Evolutionary conservation across 2,113 vertebrate species (phyloP).

Genomic region (Solea senegalensis): DNA sequence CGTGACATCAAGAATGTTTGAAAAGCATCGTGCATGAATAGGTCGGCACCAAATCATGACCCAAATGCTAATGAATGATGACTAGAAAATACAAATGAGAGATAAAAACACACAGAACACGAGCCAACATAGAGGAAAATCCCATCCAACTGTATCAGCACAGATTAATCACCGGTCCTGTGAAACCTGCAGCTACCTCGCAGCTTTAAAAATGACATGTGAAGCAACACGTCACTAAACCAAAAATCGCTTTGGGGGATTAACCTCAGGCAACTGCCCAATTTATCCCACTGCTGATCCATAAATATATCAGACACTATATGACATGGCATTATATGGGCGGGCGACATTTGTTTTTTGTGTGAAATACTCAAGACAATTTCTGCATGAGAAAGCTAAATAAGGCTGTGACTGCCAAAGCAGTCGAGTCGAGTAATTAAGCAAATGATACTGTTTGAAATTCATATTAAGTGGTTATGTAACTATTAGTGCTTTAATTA

Average conservation of each 20-base stretch:
- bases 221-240: slow-evolving; percentile 11
- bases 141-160: no score
- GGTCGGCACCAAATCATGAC: neutral
- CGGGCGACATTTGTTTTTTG: slow-evolving; percentile 24
- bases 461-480: slow-evolving; percentile 3
- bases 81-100: neutral
- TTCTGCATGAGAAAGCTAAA: slow-evolving; percentile 12
- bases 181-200: slow-evolving; percentile 13
- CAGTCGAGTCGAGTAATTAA: neutral
- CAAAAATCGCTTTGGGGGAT: slow-evolving; percentile 34
- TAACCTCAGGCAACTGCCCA: slow-evolving; percentile 30
- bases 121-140: neutral
- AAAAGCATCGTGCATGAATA: no score
- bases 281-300: slow-evolving; percentile 27
- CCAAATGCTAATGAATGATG: neutral
- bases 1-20: neutral
- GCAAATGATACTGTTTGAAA: neutral
- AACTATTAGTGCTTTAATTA: slow-evolving; percentile 5
- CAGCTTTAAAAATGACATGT: slow-evolving; percentile 15
- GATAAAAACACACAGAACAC: neutral
- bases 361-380: slow-evolving; percentile 24
- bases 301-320: slow-evolving; percentile 27
- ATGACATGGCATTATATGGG: neutral
- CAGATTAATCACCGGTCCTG: neutral
- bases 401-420: slow-evolving; percentile 15